Evolutionary conservation across 2,797 vertebrate genomes (phyloP).

Genomic region (Diplodus sargus): DNA sequence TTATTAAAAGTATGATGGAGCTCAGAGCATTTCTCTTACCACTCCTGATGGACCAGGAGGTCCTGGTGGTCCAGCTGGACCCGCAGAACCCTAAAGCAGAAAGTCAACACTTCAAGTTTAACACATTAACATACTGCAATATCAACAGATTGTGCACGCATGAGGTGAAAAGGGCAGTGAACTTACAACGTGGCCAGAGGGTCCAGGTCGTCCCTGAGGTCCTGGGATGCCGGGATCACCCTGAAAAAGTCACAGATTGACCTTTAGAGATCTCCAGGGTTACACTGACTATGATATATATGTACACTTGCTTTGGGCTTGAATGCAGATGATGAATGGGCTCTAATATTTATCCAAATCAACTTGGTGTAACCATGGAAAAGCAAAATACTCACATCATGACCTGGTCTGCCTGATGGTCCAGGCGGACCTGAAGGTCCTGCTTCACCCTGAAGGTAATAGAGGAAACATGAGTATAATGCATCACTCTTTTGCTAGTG

Average conservation of each 20-base stretch:
- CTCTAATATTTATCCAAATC: neutral
- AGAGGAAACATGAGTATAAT: slow-evolving; percentile 1
- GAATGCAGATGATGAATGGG: neutral
- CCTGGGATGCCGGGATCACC: slow-evolving; percentile 92
- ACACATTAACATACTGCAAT: neutral
- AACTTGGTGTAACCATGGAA: neutral
- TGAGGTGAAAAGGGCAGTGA: slow-evolving; percentile 13
- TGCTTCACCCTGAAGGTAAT: slow-evolving; percentile 87
- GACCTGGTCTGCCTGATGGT: slow-evolving; percentile 86
- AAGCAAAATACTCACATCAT: slow-evolving; percentile 84
- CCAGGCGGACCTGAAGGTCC: slow-evolving; percentile 91
- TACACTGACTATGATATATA: neutral
- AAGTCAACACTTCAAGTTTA: slow-evolving; percentile 23
- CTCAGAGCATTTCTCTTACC: slow-evolving; percentile 63
- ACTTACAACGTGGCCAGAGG: slow-evolving; percentile 90
- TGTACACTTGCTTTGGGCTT: neutral
- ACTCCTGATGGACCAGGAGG: slow-evolving; percentile 74
- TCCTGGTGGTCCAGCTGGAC: slow-evolving; percentile 75
- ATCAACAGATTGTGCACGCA: neutral
- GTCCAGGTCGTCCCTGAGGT: slow-evolving; percentile 89
- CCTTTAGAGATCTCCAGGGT: slow-evolving; percentile 14
- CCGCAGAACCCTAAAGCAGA: slow-evolving; percentile 72
- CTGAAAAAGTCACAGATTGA: slow-evolving; percentile 75
- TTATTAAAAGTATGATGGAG: neutral
- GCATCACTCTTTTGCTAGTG: neutral